Conservation (phyloP, 2,797 vertebrate species). For the Chelidonichthys spinosus region DNA sequence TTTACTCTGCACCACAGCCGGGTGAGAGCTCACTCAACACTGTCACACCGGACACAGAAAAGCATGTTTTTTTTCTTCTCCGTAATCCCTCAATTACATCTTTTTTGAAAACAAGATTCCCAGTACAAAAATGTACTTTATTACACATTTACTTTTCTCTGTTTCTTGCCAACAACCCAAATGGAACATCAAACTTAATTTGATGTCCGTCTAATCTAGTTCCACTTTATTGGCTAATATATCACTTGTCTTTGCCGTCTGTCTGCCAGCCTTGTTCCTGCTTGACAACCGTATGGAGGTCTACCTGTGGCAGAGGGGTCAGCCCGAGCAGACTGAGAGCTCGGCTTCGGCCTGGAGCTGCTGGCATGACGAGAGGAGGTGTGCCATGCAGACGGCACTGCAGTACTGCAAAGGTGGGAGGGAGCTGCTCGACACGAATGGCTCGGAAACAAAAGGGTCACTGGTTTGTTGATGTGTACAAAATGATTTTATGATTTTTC, state of each 20-base stretch:
- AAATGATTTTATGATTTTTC: background rate
- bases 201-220: background rate
- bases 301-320: slow-evolving; percentile 86
- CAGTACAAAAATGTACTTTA: background rate
- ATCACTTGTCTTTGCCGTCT: background rate
- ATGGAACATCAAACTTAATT: background rate
- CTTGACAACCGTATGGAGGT: slow-evolving; percentile 87
- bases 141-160: background rate
- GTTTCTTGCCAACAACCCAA: background rate
- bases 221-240: background rate
- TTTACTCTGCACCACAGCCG: slow-evolving; percentile 78
- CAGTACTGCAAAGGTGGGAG: slow-evolving; percentile 86
- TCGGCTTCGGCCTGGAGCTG: slow-evolving; percentile 60
- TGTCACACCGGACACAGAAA: background rate
- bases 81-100: background rate
- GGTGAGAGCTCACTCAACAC: slow-evolving; percentile 65
- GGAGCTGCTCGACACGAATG: background rate
- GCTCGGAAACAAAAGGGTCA: fast-evolving
- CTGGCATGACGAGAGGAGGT: slow-evolving; percentile 79
- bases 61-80: background rate
- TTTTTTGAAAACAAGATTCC: background rate
- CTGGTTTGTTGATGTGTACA: background rate
- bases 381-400: slow-evolving; percentile 85
- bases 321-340: slow-evolving; percentile 62
- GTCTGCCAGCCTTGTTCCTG: slow-evolving; percentile 81